These are phyloP conservation scores for Aplocera efformata DNA, from an alignment of 2,888 invertebrate species.

Conservation along the genomic window DNA sequence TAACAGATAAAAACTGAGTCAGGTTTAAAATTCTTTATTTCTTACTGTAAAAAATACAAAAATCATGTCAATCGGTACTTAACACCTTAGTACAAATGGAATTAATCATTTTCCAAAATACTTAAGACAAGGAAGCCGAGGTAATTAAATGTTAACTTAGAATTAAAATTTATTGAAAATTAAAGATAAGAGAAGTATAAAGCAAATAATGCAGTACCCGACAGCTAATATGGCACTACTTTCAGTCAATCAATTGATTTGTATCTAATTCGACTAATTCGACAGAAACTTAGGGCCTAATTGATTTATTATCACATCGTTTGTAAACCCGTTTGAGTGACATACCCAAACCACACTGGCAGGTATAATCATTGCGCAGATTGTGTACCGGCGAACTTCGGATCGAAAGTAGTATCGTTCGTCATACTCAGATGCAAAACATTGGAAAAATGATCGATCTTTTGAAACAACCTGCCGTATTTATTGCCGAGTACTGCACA, in stretches of 20 bases:
- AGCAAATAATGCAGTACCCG: constrained; percentile 13
- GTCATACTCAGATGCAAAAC: too few species aligned
- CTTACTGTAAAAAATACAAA: constrained; percentile 55
- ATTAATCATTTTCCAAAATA: constrained; percentile 39
- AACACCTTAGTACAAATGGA: constrained; percentile 49
- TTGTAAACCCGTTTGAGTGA: too few species aligned
- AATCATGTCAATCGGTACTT: constrained; percentile 49
- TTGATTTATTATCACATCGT: too few species aligned
- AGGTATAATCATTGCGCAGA: too few species aligned
- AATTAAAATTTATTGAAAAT: constrained; percentile 21
- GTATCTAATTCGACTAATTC: too few species aligned
- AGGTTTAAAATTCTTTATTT: constrained; percentile 48
- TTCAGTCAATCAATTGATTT: too few species aligned
- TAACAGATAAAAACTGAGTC: constrained; percentile 9
- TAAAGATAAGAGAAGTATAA: constrained; percentile 16
- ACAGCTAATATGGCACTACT: constrained; percentile 1
- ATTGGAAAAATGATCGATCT: too few species aligned
- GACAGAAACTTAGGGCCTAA: too few species aligned
- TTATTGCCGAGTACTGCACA: constrained; percentile 5
- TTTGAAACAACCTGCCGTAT: not conserved
- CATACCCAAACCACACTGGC: too few species aligned
- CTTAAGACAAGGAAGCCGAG: constrained; percentile 67
- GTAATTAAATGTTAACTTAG: constrained; percentile 56
- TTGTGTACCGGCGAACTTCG: too few species aligned
- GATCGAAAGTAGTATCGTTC: too few species aligned